Evolutionary conservation across 2,888 invertebrate genomes (phyloP), one percentile per base, ranked within the genome.

Genomic region (Pammene fasciana): DNA sequence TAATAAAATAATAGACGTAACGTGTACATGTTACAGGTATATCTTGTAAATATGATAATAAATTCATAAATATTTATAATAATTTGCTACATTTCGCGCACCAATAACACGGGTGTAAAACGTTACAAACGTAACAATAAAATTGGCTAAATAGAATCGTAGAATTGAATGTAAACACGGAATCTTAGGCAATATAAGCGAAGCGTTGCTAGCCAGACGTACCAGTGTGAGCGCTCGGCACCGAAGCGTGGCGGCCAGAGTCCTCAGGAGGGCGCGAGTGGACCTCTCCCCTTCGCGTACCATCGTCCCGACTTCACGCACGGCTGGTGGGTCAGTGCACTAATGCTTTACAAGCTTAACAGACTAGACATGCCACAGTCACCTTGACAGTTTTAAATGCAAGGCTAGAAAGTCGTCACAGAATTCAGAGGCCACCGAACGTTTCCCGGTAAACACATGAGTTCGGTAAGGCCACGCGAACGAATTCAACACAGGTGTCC

Each of bases 271-370:
- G 85, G 88, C 87, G 80, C 85, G 83, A 75, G 84, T 85, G 80
- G 89, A 85, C 79, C 80, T 86, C 84, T 90, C 90, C 89, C 90
- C 89, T 83, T 87, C 85, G 85, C 86, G 89, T 80, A 90, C 89
- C 92, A 92, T 92, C 79, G 85, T 87, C 84, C 86, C 87, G 86
- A 79, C 89, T 87, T 90, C 89, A 90, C 90, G 91, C 90, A 85
- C 89, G 82, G 87, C 84, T 86, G 87, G 66, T 86, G 83, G 90
- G 90, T 88, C 90, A 90, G 85, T 90, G 90, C 87, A 88, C 90
- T 79, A 81, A 75, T 80, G 71, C 76, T 79, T 72, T 74, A 80
- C 77, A 76, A 77, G 65, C 72, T 70, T 77, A 79, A 78, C 79
- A 74, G 75, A 78, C 73, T 78, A 79, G 80, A 78, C 78, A 74